A percentile compares a stretch with the other conserved stretches of the same genome.
These are phyloP conservation scores for Apocrypta bakeri DNA, from an alignment of 1,140 invertebrate genomes.

Conservation along the genomic window DNA sequence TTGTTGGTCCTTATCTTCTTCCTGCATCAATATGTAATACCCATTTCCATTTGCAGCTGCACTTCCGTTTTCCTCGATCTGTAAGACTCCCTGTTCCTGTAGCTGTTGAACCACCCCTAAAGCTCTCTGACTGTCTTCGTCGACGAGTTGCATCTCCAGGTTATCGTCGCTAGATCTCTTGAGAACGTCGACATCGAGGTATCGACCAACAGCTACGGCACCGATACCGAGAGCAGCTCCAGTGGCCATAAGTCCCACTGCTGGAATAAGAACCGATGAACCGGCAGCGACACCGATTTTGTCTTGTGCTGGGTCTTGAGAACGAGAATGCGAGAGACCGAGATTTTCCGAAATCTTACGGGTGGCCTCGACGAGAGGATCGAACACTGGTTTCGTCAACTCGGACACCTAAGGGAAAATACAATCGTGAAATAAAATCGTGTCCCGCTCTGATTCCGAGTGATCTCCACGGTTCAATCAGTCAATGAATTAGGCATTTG, in stretches of 20 bases:
- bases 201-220: slow-evolving; percentile 84
- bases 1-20: neutral
- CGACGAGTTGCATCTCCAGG: slow-evolving; percentile 46
- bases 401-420: slow-evolving; percentile 73
- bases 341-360: slow-evolving; percentile 86
- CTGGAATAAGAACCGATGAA: slow-evolving; percentile 80
- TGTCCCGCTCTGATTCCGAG: neutral
- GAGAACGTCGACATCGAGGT: slow-evolving; percentile 80
- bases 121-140: slow-evolving; percentile 76
- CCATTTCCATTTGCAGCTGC: neutral
- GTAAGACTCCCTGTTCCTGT: neutral
- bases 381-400: slow-evolving; percentile 81
- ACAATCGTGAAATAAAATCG: neutral
- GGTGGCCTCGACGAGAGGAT: slow-evolving; percentile 84
- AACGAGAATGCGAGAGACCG: slow-evolving; percentile 74
- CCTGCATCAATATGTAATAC: slow-evolving; percentile 14
- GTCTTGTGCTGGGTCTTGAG: slow-evolving; percentile 77
- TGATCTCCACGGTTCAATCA: neutral
- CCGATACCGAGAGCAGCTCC: slow-evolving; percentile 86
- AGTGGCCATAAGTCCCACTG: slow-evolving; percentile 83
- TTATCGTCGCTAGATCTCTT: slow-evolving; percentile 68
- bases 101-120: slow-evolving; percentile 57
- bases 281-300: slow-evolving; percentile 80
- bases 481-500: neutral
- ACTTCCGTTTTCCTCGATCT: neutral